Conservation (phyloP, 2,888 invertebrate genomes). For the Pyrrhia umbra region DNA sequence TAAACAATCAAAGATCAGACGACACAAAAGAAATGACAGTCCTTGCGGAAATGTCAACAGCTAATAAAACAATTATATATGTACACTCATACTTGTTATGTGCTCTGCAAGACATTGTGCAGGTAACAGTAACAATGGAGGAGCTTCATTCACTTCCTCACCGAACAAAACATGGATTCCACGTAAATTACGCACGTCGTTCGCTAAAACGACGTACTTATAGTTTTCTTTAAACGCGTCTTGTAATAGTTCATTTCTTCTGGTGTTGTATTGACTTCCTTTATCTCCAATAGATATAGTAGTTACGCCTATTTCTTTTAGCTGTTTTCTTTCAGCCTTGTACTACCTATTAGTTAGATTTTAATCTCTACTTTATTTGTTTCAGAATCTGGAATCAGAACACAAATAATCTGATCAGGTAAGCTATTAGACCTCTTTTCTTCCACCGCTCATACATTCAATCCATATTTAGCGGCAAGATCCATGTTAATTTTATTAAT, state of each 20-base stretch:
- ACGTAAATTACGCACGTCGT: constrained; percentile 42
- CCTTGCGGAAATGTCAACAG: constrained; percentile 42
- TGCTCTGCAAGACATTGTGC: constrained; percentile 32
- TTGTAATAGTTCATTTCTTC: constrained; percentile 39
- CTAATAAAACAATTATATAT: constrained; percentile 37
- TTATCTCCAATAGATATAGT: constrained; percentile 5
- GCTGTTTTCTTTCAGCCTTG: not conserved
- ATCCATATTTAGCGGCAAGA: too few species aligned
- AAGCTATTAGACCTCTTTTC: constrained; percentile 15
- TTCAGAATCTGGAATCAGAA: constrained; percentile 63
- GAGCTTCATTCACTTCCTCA: constrained; percentile 53
- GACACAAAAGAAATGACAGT: constrained; percentile 20
- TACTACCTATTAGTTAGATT: not conserved
- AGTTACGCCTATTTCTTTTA: not conserved
- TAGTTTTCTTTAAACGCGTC: constrained; percentile 36
- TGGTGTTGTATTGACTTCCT: constrained; percentile 44
- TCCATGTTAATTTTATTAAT: too few species aligned
- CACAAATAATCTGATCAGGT: constrained; percentile 59
- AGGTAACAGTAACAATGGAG: constrained; percentile 56
- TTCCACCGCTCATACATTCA: not conserved
- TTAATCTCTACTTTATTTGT: constrained; percentile 44
- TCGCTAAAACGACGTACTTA: constrained; percentile 36
- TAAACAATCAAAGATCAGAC: constrained; percentile 19
- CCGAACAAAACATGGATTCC: constrained; percentile 52
- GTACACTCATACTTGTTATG: constrained; percentile 15